These are phyloP conservation scores for Perognathus longimembris DNA, from an alignment of 2,113 vertebrate species.

Conservation along the genomic window DNA sequence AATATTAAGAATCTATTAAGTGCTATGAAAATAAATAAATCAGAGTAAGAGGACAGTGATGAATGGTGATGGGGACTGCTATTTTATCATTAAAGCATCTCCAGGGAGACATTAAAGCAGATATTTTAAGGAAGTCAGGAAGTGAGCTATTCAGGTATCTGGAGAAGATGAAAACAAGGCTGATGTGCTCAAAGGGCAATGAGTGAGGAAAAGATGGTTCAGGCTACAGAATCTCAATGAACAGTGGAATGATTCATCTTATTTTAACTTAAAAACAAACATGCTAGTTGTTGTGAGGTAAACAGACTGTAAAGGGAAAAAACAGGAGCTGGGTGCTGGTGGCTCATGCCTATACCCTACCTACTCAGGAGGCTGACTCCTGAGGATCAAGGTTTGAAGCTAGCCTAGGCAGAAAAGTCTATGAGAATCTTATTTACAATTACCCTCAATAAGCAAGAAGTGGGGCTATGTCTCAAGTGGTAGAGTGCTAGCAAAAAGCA, in stretches of 20 bases:
- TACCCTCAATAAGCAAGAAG: no score
- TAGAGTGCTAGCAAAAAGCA: no score
- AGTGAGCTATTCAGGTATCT: not conserved
- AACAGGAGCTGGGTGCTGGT: not conserved
- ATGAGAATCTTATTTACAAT: no score
- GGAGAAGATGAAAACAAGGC: not conserved
- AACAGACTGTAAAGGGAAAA: not conserved
- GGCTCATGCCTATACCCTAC: no score
- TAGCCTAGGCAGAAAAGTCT: no score
- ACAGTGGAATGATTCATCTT: not conserved
- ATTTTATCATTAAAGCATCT: not conserved
- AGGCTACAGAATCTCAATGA: not conserved
- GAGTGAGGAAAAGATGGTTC: not conserved
- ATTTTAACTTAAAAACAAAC: slow-evolving; percentile 26
- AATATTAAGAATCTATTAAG: not conserved
- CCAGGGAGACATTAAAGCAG: not conserved
- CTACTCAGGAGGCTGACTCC: no score
- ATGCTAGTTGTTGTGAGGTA: not conserved
- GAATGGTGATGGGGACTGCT: not conserved
- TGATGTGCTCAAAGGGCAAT: not conserved
- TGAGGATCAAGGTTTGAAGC: no score
- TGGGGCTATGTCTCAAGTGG: no score
- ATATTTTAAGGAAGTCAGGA: slow-evolving; percentile 1
- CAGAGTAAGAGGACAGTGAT: not conserved
- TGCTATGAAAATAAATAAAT: not conserved